Evolutionary conservation across 2,113 vertebrate species (phyloP), one percentile per base, ranked within the genome.

Genomic region (Pollachius pollachius): DNA sequence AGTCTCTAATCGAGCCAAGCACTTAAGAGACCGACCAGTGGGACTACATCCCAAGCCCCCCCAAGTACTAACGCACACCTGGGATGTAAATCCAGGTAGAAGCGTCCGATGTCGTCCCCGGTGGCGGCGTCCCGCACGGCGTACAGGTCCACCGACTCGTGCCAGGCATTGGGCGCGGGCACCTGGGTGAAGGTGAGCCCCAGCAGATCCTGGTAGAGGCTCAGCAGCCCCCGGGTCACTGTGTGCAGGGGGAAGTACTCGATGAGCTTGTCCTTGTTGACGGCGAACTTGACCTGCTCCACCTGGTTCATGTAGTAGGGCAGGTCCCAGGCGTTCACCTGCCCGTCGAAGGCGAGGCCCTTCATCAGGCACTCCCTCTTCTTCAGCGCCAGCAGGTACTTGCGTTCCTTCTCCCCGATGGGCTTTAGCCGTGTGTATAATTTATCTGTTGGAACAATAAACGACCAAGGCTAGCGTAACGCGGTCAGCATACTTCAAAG

Each of bases 71-170:
- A 48, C 41, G 12, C 41, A 13, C 74, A 99, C 97, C 97, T 95
- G 70, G 95, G 95, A 72, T 96, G 95, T 34, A 98, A 83, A 86
- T 99, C 96, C 85, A 99, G 77, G 87, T 98, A 99, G 88, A 98
- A 99, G 80, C 95, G 95, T 1, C 96, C 96, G 52, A 98, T 78
- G 52, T 92, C 87, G 81, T 97, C 94, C 73, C 90, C 93, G 0
- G 94, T 94, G 56, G 88, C 88, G 16, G 84, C 81, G 82, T 98
- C 96, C 19, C 83, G 90, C 12, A 93, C 95, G 0, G 91, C 89
- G 74, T 95, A 96, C 23, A 98, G 93, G 41, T 86, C 93, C 59
- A 98, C 93, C 0, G 90, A 88, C 60, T 94, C 82, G 0, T 97
- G 94, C 97, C 97, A 99, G 69, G 94, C 93, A 0, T 93, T 90